These are phyloP conservation scores for Erpornis zantholeuca DNA, from an alignment of 2,113 vertebrate species.

Conservation along the genomic window DNA sequence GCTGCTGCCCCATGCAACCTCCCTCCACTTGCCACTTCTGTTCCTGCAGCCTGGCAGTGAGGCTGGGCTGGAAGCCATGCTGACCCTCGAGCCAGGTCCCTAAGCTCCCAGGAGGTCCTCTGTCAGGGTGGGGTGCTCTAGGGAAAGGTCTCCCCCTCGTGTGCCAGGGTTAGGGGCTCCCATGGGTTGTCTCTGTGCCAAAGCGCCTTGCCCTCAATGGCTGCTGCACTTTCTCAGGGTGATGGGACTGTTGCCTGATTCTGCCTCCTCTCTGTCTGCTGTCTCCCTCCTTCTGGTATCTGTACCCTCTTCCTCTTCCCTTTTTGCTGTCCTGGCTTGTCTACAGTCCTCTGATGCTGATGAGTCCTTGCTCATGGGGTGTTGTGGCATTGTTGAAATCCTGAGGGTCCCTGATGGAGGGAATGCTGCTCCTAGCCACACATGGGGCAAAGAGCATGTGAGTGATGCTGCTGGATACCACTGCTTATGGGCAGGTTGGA, in stretches of 20 bases:
- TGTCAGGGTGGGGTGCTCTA: neutral
- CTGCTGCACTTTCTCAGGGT: slow-evolving; percentile 47
- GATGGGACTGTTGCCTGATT: neutral
- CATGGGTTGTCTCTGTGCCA: neutral
- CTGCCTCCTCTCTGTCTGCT: slow-evolving; percentile 8
- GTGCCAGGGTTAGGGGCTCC: neutral
- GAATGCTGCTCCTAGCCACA: neutral
- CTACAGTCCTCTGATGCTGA: neutral
- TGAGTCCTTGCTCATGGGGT: neutral
- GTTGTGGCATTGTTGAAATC: neutral
- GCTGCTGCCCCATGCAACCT: neutral
- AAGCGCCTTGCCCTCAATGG: neutral
- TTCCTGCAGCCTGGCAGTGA: neutral
- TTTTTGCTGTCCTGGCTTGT: slow-evolving; percentile 68
- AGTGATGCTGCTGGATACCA: neutral
- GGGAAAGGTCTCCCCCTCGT: neutral
- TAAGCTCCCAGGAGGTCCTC: neutral
- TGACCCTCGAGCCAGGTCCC: neutral
- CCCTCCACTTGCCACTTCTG: neutral
- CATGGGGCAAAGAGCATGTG: fast-evolving
- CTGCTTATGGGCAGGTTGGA: neutral
- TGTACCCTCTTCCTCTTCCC: neutral
- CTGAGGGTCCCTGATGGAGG: neutral
- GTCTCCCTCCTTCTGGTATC: neutral
- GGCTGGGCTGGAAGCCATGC: slow-evolving; percentile 18